A percentile compares a stretch with the other conserved stretches of the same genome.
Conservation (phyloP, 53 echinoderm and acorn worm genomes). For the Echinometra lucunter region DNA sequence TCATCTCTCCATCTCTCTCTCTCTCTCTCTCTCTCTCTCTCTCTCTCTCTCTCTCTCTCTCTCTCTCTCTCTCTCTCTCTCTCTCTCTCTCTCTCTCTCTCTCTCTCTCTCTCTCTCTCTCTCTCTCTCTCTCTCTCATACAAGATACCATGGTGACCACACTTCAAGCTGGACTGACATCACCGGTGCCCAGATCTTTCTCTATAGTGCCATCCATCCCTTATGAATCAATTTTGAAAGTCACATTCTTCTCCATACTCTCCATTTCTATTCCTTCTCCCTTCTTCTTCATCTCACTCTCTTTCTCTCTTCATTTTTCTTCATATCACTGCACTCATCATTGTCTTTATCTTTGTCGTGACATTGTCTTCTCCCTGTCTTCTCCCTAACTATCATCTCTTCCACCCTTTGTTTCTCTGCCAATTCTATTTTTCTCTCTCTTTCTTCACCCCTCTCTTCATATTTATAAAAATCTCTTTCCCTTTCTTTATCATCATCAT, state of each 20-base stretch:
- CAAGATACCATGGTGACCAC: too few species aligned
- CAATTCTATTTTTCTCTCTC: background rate
- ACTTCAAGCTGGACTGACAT: background rate
- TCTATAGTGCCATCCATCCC: background rate
- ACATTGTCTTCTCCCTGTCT: background rate
- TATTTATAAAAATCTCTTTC: background rate
- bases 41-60: background rate
- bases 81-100: background rate
- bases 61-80: background rate
- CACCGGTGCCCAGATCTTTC: slow-evolving; percentile 1
- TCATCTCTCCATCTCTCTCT: background rate
- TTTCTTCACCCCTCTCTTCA: background rate
- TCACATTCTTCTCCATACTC: slow-evolving; percentile 3
- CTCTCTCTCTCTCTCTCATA: background rate
- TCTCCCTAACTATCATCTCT: background rate
- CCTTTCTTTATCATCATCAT: background rate
- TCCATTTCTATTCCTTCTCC: too few species aligned
- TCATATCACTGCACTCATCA: too few species aligned
- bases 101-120: too few species aligned
- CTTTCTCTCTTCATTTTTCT: background rate
- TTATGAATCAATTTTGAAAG: slow-evolving; percentile 49
- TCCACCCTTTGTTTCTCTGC: background rate
- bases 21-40: background rate
- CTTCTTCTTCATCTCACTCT: background rate
- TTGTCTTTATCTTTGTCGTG: too few species aligned